Evolutionary conservation across 2,888 invertebrate genomes (phyloP), one percentile per base, ranked within the genome.

Genomic region (Atethmia centrago): DNA sequence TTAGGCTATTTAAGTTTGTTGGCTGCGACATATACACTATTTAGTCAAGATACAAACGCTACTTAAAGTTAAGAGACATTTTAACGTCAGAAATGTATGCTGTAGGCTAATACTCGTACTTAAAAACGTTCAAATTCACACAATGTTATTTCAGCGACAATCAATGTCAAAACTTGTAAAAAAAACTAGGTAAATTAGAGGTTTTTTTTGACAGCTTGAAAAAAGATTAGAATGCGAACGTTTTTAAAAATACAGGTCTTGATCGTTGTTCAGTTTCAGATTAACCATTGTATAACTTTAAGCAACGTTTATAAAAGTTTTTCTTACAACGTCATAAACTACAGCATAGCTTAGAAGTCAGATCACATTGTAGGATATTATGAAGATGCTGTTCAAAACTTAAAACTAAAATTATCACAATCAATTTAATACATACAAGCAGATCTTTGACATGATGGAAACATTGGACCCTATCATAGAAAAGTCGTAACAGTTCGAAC

Each of bases 391-490:
- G n/a, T 58, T 72, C 58, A 31, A n/a, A 55, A 70, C 80, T 83
- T 87, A 83, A 68, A 82, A 82, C 77, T 85, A 84, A 79, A 71
- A 76, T 77, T 86, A 86, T 86, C 86, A 86, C 86, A 86, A 73
- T 87, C 61, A 79, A 59, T 77, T 80, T 81, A 82, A 77, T 74
- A 78, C 68, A 76, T 75, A 75, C 7, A 85, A 80, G 74, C 80
- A 87, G 85, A 83, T 81, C 87, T 87, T 62, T 68, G n/a, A 79
- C 25, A 56, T 28, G n/a, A 36, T 51, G 19, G 16, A 51, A 51
- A 67, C 31, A 40, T 12, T 47, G 40, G 65, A 65, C 78, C 82
- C 61, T 56, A 49, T 45, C 16, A 25, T 25, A 74, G 16, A 16
- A 74, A 59, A 74, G 1, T 42, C 7, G 8, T 61, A 4, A 72